Evolutionary conservation across 2,113 vertebrate species (phyloP), one percentile per base, ranked within the genome.

Genomic region (Ursus arctos): DNA sequence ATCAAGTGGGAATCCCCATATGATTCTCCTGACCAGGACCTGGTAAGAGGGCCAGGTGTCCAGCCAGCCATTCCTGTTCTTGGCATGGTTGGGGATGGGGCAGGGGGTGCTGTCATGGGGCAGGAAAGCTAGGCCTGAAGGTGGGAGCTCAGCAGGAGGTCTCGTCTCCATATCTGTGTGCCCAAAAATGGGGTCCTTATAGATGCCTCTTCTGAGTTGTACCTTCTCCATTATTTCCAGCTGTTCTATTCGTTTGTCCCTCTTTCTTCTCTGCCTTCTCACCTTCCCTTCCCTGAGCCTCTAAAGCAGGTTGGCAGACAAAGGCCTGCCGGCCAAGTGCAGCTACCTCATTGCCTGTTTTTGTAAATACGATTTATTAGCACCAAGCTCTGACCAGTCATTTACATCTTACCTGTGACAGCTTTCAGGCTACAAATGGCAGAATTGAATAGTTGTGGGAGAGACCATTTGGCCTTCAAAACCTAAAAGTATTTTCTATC

Each of bases 1-100:
- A 98, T 99, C 80, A 99, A 99, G 95, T 99, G 99, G 99, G 99
- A 99, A 93, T 99, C 99, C 0, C 99, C 99, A 0, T 99, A 99
- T 0, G 99, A 99, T 97, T 98, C 99, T 0, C 99, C 99, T 0
- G 99, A 99, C 98, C 91, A 99, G 83, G 98, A 99, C 88, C 98
- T 99, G 99, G 99, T 99, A 99, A 96, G 63, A 0, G 0, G 59
- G 24, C 13, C 4, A 4, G 76, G 33, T 8, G 0, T 18, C 28
- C 7, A 0, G 21, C 43, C 7, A 0, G 2, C 76, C 43, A 19
- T 51, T 83, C 26, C 88, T 65, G 15, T 33, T 57, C 63, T 26
- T 57, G 24, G 69, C 14, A 0, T 55, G 87, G 40, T 57, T 81
- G 21, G 40, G 47, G 24, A 36, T 0, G 14, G 59, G 28, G 24